phyloP scores from a whole-genome alignment of 2,113 vertebrate species.

The Brachirus orientalis region DNA sequence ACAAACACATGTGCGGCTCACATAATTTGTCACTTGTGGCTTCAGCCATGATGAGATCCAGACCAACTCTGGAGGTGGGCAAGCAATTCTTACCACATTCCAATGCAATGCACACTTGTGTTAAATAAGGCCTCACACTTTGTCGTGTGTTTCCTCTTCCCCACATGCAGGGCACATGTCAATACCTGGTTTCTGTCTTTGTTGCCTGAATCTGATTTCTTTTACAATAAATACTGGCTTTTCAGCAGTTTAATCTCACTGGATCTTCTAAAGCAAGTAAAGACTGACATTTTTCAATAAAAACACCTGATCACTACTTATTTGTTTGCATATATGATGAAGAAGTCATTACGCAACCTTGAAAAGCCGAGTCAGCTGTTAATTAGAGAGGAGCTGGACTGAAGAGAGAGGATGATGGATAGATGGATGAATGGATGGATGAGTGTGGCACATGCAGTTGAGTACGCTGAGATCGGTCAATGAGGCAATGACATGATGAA shows the following conservation, averaged over 20 bases:
- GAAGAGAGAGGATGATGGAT: conserved; percentile 16
- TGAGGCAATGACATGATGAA: background rate
- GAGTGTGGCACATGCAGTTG: background rate
- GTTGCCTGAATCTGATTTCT: background rate
- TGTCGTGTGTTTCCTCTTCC: too few relatives aligned
- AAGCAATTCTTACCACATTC: too few relatives aligned
- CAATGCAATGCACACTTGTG: background rate
- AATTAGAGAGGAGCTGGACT: conserved; percentile 35
- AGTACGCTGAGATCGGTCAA: background rate
- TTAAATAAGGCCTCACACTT: conserved; percentile 7
- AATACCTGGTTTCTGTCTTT: background rate
- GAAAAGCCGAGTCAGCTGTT: conserved; percentile 40
- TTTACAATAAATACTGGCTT: background rate
- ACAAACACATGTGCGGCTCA: background rate
- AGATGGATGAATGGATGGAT: background rate
- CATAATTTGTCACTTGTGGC: too few relatives aligned
- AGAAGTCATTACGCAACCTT: conserved; percentile 35
- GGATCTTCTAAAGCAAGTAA: too few relatives aligned
- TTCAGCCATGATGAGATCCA: background rate
- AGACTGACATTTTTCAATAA: too few relatives aligned
- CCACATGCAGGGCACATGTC: background rate
- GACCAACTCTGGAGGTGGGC: conserved; percentile 2
- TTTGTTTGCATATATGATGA: background rate
- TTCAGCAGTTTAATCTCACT: background rate
- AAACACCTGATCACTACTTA: background rate